Base-by-base conservation (phyloP, 2,888 invertebrate genomes). In the Agapostemon virescens region DNA sequence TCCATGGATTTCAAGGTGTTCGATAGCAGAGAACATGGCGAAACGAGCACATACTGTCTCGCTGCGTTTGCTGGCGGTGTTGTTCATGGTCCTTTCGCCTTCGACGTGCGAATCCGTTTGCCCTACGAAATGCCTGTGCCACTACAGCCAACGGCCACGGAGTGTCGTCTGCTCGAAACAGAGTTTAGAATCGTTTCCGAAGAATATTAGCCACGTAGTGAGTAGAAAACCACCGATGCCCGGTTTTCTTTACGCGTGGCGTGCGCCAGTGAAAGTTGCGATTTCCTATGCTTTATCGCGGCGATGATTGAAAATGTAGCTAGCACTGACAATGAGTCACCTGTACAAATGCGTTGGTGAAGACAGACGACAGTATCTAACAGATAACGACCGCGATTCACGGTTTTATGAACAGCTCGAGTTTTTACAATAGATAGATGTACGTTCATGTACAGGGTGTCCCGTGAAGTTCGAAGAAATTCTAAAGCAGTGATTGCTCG, bases 151-250 rank as follows among this genome's bases (percentile, higher is more conserved):
- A 74, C 80, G 76, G 7, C 90, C 90, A 6, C 86, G 88, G n/a
- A 86, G 74, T 20, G 78, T 92, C 70, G 74, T 74, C 63, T 92
- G 92, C 81, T 78, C 89, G 66, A 86, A 81, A 23, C 89, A 88
- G 64, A 85, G 81, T 9, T 76, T 92, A n/a, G 79, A 83, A 13
- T 69, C 73, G 38, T 91, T 91, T 76, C 92, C 92, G 4, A 75
- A 82, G 26, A 89, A 88, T 49, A 86, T 92, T 30, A 91, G 90
- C 80, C 87, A 88, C 69, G n/a, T 88, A 72, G 92, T 92, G 69
- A 90, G 90, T 75, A 38, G n/a, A 69, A n/a, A n/a, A 17, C 11
- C 36, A 0, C 36, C 1, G 11, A 6, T 9, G 13, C n/a, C 42
- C n/a, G 4, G 20, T 38, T 17, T n/a, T 7, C 58, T 20, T 30